Percentiles rank a stretch among this genome's conserved stretches.
phyloP scores from a whole-genome alignment of 2,113 vertebrate species.

The Lates calcarifer region DNA sequence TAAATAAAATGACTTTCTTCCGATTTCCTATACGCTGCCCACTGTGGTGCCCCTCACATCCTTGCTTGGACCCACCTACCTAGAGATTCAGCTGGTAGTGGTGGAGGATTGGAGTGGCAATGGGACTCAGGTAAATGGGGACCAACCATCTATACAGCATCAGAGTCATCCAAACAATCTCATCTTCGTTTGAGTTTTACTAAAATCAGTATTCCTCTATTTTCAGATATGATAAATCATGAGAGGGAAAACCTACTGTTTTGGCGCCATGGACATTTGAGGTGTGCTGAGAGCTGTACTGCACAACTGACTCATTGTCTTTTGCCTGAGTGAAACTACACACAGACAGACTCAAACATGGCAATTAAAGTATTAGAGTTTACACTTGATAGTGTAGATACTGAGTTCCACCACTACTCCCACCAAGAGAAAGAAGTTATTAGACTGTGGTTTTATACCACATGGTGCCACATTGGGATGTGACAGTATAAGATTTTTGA shows the following conservation, averaged over 20 bases:
- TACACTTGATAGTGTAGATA: not conserved
- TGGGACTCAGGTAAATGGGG: not conserved
- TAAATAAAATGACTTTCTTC: not conserved
- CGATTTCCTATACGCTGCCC: no score
- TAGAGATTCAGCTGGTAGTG: not conserved
- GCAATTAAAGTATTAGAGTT: not conserved
- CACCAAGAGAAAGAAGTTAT: no score
- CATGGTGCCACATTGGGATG: no score
- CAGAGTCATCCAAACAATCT: not conserved
- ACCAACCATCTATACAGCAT: not conserved
- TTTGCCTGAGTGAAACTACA: not conserved
- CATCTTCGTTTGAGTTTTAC: not conserved
- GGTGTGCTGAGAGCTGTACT: not conserved
- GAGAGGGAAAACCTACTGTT: not conserved
- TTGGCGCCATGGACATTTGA: accelerated
- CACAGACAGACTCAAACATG: not conserved
- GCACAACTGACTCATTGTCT: not conserved
- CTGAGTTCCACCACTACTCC: not conserved
- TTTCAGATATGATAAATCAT: not conserved
- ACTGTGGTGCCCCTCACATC: not conserved
- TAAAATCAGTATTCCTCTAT: not conserved
- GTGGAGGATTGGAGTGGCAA: not conserved
- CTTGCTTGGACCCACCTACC: not conserved
- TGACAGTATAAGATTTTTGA: no score
- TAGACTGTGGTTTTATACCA: no score